Conservation (phyloP, 1,140 invertebrate genomes). For the Megalonaias nervosa region DNA sequence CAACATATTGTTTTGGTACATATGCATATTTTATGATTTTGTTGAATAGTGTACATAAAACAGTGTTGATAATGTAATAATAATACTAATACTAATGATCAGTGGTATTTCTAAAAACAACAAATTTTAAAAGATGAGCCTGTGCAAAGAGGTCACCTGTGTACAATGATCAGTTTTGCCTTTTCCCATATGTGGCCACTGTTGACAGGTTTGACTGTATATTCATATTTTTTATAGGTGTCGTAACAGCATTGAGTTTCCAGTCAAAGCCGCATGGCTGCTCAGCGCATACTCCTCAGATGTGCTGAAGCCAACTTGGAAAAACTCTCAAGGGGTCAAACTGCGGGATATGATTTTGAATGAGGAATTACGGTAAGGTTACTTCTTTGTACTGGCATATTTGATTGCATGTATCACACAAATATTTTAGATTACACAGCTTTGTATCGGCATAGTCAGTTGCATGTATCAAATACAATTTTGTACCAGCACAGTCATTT, state of each 20-base stretch:
- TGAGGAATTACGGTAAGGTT: slow-evolving; percentile 82
- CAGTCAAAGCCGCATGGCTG: slow-evolving; percentile 95
- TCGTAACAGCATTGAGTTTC: slow-evolving; percentile 94
- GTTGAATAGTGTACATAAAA: too few relatives aligned
- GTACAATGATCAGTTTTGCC: too few relatives aligned
- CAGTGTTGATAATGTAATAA: too few relatives aligned
- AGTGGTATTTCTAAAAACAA: too few relatives aligned
- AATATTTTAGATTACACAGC: background rate
- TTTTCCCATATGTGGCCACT: too few relatives aligned
- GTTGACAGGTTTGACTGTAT: background rate
- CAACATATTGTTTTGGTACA: too few relatives aligned
- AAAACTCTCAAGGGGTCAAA: slow-evolving; percentile 89
- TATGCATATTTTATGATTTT: too few relatives aligned
- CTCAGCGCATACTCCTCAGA: slow-evolving; percentile 94
- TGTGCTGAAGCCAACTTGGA: slow-evolving; percentile 79
- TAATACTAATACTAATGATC: too few relatives aligned
- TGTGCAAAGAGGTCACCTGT: too few relatives aligned
- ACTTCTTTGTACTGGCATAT: background rate
- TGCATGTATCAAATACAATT: too few relatives aligned
- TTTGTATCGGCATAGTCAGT: background rate
- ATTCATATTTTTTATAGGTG: slow-evolving; percentile 78
- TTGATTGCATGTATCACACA: background rate
- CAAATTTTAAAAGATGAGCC: too few relatives aligned
- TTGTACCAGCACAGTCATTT: background rate
- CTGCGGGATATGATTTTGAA: slow-evolving; percentile 90